Evolutionary conservation across 2,797 vertebrate genomes (phyloP), one percentile per base, ranked within the genome.

Genomic region (Halcyon smyrnensis): DNA sequence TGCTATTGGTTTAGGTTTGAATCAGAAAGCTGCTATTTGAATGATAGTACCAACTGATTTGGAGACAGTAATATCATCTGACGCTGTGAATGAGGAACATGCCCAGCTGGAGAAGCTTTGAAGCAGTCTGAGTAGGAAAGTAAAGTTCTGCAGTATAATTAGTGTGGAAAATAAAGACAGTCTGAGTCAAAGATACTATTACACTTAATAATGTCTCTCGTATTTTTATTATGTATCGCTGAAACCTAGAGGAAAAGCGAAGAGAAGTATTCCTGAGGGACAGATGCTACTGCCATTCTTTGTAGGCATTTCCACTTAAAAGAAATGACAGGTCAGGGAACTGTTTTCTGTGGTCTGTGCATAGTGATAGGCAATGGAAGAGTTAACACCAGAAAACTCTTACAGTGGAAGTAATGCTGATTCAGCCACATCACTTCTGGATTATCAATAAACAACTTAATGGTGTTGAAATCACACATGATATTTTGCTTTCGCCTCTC

Each of bases 51-150:
- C 70, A 91, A 86, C n/a, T 85, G 57, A 93, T 11, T 6, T 81
- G 74, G 79, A 93, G 54, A 45, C 37, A 76, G 50, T 70, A 75
- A 37, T 69, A 46, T 60, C n/a, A 30, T 77, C 65, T 83, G 91
- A 90, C 76, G 77, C 37, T 73, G 54, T 5, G n/a, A 21, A 21
- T 56, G 65, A 89, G 81, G 57, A 96, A 65, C 36, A 23, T 36
- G 86, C 41, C 62, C 86, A 94, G 79, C 79, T 96, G 83, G 59
- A 94, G 79, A 87, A 87, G 59, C 19, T 96, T 69, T 60, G 86
- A 91, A 81, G 48, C 54, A 90, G 27, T 62, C 48, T 54, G 15
- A 48, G 23, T 34, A 84, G 63, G 80, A 87, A 32, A 94, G 13
- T 64, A 64, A 68, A 67, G 36, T 53, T 89, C 69, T 83, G 24